A percentile compares a stretch with the other conserved stretches of the same genome.
phyloP scores from a whole-genome alignment of 2,113 vertebrate genomes.

The Gobius niger region DNA sequence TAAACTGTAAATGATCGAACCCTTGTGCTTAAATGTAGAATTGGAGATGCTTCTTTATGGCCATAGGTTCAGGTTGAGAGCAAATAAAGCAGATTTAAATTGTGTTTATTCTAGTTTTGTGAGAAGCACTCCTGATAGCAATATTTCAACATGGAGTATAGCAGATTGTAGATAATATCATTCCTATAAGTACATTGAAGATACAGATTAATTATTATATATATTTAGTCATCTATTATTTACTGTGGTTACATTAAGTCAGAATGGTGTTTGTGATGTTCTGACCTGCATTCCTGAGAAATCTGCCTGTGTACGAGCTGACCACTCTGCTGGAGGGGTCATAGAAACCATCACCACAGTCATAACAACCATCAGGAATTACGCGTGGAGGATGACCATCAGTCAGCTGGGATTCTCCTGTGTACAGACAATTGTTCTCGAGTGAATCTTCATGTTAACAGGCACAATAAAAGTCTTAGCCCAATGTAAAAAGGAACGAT shows the following conservation, averaged over 20 bases:
- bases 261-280: conserved; percentile 5
- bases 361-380: conserved; percentile 87
- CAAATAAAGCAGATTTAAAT: background rate
- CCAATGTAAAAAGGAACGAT: background rate
- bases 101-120: background rate
- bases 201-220: background rate
- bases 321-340: conserved; percentile 81
- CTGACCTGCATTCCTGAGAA: conserved; percentile 90
- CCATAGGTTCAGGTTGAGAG: background rate
- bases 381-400: conserved; percentile 79
- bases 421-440: conserved; percentile 13
- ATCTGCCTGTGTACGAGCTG: conserved; percentile 76
- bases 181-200: background rate
- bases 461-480: background rate
- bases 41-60: background rate
- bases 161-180: background rate
- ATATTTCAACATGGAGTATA: background rate
- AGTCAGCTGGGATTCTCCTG: conserved; percentile 87
- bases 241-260: background rate
- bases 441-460: background rate
- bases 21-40: no score
- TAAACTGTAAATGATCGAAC: no score
- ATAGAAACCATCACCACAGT: conserved; percentile 94
- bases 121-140: background rate
- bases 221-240: no score